Base-by-base conservation (phyloP, 1,140 invertebrate species). In the Latrodectus geometricus region DNA sequence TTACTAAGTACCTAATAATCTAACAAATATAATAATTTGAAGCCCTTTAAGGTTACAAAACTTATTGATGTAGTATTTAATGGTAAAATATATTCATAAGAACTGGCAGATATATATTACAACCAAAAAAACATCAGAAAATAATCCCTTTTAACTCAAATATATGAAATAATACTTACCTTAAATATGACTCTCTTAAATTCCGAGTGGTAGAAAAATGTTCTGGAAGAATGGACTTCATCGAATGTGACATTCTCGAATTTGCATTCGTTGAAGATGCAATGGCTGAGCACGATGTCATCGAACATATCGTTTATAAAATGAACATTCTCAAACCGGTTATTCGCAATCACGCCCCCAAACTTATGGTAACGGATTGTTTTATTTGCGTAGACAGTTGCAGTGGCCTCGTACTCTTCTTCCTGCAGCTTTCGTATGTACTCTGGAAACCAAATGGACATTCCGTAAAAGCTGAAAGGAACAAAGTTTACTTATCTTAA, bases 371-470 rank as follows among this genome's bases (percentile, higher is more conserved):
- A 17, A 3, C 52, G 0, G 20, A 86, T 76, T 4, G 74, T 87
- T 0, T 20, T 21, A 11, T 85, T 88, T 0, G 65, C 49, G 54
- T 61, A 15, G 5, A 76, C 12, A 21, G 69, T 78, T 1, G 88
- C 88, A 17, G 83, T 69, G 3, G 65, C 90, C 11, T 91, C 90
- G 87, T 91, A 91, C 54, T 91, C 89, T 80, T 92, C 91, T 21
- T 82, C 88, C 69, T 89, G 86, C 17, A 93, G 90, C 56, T 91
- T 89, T 87, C 91, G 90, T 78, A 93, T 91, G 85, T 93, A 90
- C 86, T 93, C 92, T 11, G 93, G 93, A 86, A 93, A 93, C 93
- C 93, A 93, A 86, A 93, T 91, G 81, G 91, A 92, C 72, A 93
- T 88, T 0, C 93, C 93, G 88, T 93, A 93, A 87, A 92, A 93